These are phyloP conservation scores for Cosmia trapezina DNA, from an alignment of 2,888 invertebrate genomes.

Conservation along the genomic window DNA sequence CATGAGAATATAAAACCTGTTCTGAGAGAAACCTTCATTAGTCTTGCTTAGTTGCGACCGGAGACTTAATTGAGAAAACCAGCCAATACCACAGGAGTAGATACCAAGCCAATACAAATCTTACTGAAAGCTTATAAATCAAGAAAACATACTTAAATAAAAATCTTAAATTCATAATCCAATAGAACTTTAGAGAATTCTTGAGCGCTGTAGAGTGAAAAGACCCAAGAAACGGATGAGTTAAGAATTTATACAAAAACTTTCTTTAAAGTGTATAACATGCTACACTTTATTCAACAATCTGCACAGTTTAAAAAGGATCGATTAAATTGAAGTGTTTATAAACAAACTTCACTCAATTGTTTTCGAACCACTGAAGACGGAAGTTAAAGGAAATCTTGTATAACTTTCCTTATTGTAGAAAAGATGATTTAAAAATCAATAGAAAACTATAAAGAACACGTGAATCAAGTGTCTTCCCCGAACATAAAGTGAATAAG, in stretches of 20 bases:
- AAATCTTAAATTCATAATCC: background rate
- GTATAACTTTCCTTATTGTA: background rate
- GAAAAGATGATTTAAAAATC: background rate
- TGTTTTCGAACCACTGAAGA: background rate
- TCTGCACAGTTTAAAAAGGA: background rate
- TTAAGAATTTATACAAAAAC: background rate
- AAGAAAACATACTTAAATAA: background rate
- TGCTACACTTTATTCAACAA: background rate
- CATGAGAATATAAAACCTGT: conserved; percentile 29
- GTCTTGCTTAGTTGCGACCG: conserved; percentile 1
- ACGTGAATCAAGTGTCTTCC: no score
- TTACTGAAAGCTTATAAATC: background rate
- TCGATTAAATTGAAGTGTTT: conserved; percentile 7
- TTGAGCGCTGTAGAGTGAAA: background rate
- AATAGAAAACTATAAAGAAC: background rate
- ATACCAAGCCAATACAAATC: background rate
- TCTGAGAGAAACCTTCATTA: conserved; percentile 29
- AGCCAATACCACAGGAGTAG: background rate
- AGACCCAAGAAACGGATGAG: background rate
- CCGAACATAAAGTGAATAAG: no score
- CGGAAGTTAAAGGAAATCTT: conserved; percentile 5
- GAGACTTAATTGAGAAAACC: background rate
- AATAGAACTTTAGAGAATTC: background rate
- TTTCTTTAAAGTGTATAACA: background rate
- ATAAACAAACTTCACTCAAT: conserved; percentile 5